Evolutionary conservation across 2,888 invertebrate species (phyloP), one percentile per base, ranked within the genome.

Genomic region (Carcina quercana): DNA sequence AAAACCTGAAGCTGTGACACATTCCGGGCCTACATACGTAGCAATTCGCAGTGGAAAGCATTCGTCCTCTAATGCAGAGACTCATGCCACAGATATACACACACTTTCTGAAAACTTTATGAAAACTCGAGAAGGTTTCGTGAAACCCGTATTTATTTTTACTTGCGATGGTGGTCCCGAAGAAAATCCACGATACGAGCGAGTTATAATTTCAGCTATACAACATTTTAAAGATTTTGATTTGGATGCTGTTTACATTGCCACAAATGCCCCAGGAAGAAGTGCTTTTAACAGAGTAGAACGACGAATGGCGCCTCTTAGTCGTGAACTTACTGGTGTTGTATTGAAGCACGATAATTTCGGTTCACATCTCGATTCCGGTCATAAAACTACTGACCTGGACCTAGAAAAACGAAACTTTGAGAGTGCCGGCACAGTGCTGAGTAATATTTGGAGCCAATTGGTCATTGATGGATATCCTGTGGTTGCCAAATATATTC

Each of bases 191-290:
- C 30, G 43, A 29, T 40, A 43, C 40, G 32, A 24, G 20, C 42
- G 42, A 34, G 44, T 41, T 13, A 45, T 40, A 13, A 14, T 30
- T 7, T 25, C 26, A 13, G 39, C 35, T 28, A 36, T 40, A 22
- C 17, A 36, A 24, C 39, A 47, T 30, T 45, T 43, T 42, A 36
- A 36, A 34, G 13, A 43, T 32, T 34, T 43, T 40, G 38, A 45
- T 43, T 32, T 46, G 28, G 46, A 45, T 30, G 50, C 45, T 33
- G 20, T 47, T 38, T 45, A 43, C 30, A 39, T 46, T 20, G 30
- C 33, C 14, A 45, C 45, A 14, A 43, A 44, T 48, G 43, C 42
- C 28, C 42, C 43, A 33, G 39, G 40, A 32, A 41, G 38, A 28
- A 47, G 45, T 30, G 39, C 45, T 27, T 47, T 38, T 35, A 42